Percentiles rank a stretch among this genome's conserved stretches.
These are phyloP conservation scores for Manacus vitellinus DNA, from an alignment of 2,113 vertebrate species.

Conservation along the genomic window DNA sequence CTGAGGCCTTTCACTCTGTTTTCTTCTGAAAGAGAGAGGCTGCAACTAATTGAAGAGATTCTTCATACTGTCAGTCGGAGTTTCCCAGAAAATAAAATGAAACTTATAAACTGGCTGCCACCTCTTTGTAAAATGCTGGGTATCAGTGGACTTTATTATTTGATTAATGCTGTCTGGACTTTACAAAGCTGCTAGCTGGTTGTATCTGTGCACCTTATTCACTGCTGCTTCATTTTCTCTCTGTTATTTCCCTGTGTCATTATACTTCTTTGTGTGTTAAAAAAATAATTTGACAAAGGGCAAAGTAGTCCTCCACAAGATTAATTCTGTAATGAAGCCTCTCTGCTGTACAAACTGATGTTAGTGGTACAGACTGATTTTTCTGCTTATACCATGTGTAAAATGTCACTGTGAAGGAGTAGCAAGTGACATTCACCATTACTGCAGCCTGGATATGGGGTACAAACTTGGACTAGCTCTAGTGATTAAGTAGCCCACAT, in stretches of 20 bases:
- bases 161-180: neutral
- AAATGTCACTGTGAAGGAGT: neutral
- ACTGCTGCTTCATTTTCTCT: neutral
- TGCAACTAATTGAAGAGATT: conserved; percentile 34
- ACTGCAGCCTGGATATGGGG: neutral
- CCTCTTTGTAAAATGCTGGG: conserved; percentile 2
- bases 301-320: neutral
- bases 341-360: neutral
- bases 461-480: neutral
- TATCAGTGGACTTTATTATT: neutral
- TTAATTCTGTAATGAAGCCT: neutral
- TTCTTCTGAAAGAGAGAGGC: neutral
- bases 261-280: neutral
- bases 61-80: conserved; percentile 14
- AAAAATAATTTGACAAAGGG: neutral
- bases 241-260: neutral
- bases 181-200: neutral
- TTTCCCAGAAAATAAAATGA: conserved; percentile 38
- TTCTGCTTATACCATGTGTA: neutral
- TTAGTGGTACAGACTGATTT: neutral
- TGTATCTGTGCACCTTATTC: neutral
- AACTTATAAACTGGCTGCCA: neutral
- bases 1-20: neutral
- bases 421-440: neutral
- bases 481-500: neutral